These are phyloP conservation scores for Dicycla oo DNA, from an alignment of 2,888 invertebrate genomes.

Conservation along the genomic window DNA sequence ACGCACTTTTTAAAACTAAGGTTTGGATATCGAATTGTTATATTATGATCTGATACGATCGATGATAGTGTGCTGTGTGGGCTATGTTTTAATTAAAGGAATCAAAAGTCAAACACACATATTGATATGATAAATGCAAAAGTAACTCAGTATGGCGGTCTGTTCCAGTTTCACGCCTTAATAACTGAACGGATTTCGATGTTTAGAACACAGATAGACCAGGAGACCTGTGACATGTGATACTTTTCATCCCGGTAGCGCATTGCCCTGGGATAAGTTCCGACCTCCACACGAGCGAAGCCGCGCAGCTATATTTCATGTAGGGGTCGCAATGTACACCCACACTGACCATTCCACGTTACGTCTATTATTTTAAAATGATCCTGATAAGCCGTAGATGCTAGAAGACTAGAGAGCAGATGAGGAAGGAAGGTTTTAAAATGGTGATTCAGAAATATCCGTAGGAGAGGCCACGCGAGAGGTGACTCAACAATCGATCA, in stretches of 20 bases:
- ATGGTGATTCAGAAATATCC: not conserved
- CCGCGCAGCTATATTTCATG: no score
- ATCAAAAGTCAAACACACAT: not conserved
- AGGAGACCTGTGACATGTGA: no score
- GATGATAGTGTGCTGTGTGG: not conserved
- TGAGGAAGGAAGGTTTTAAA: not conserved
- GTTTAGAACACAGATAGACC: no score
- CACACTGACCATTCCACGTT: no score
- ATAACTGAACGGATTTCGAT: no score
- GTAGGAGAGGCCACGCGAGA: not conserved
- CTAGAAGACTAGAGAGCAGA: not conserved
- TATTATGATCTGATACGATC: constrained; percentile 10
- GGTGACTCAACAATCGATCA: not conserved
- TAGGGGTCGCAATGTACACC: no score
- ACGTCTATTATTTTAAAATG: no score
- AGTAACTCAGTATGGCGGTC: not conserved
- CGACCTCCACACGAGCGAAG: not conserved
- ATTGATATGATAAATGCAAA: not conserved
- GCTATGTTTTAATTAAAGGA: not conserved
- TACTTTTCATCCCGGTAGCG: not conserved
- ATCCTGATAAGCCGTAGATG: no score
- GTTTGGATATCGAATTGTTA: constrained; percentile 33
- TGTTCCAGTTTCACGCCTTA: no score
- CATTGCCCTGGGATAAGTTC: not conserved
- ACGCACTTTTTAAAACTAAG: constrained; percentile 4